phyloP scores from a whole-genome alignment of 1,140 invertebrate genomes.

The Glossosoma conforme region DNA sequence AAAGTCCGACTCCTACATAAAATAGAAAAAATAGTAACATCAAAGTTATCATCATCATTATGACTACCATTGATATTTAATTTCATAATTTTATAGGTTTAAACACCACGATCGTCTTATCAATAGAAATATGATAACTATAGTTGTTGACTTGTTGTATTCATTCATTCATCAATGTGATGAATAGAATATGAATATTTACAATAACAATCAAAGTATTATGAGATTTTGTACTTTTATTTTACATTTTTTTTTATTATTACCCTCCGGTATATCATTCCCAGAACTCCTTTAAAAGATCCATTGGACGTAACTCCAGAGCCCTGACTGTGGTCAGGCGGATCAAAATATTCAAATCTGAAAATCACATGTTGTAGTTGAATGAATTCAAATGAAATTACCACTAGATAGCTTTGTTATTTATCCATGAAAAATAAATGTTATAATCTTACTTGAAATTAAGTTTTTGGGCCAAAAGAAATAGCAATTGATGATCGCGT shows the following conservation, averaged over 20 bases:
- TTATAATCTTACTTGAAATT: conserved; percentile 54
- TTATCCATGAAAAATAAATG: conserved; percentile 6
- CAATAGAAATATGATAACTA: too few relatives aligned
- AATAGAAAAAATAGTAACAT: too few relatives aligned
- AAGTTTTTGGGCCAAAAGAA: conserved; percentile 56
- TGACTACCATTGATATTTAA: too few relatives aligned
- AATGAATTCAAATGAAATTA: neutral
- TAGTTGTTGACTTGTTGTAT: too few relatives aligned
- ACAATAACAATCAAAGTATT: neutral
- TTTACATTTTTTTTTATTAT: too few relatives aligned
- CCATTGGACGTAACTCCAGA: conserved; percentile 56
- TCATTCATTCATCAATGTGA: too few relatives aligned
- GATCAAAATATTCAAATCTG: conserved; percentile 62
- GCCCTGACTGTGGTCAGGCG: conserved; percentile 62
- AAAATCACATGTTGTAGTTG: conserved; percentile 21
- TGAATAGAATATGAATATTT: too few relatives aligned
- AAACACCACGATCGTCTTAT: too few relatives aligned
- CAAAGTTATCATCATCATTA: too few relatives aligned
- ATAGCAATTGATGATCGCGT: conserved; percentile 60
- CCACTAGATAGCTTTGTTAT: too few relatives aligned
- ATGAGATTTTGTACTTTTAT: too few relatives aligned
- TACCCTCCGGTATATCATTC: conserved; percentile 61
- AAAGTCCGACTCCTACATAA: conserved; percentile 61
- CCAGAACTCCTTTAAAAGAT: conserved; percentile 62
- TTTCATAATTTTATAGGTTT: too few relatives aligned